Conservation (phyloP, 2,113 vertebrate genomes). For the Coracopsis vasa region DNA sequence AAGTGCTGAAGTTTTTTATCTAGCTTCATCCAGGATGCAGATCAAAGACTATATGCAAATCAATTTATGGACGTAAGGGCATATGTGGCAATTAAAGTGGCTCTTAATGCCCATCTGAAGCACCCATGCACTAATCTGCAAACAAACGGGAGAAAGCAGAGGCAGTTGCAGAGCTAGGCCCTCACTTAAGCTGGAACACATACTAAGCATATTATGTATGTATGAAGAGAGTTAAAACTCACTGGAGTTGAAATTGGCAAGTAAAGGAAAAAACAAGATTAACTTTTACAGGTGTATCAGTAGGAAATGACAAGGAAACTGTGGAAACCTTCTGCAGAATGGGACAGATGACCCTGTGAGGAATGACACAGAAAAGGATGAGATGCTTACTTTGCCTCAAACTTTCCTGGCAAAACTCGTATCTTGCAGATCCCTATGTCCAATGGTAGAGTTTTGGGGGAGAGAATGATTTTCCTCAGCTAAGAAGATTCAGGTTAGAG, state of each 20-base stretch:
- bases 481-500: not conserved
- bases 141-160: not conserved
- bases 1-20: not conserved
- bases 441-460: not conserved
- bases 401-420: not conserved
- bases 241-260: not conserved
- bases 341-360: not conserved
- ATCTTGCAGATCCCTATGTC: not conserved
- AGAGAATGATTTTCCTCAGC: not conserved
- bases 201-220: fast-evolving
- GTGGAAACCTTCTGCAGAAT: not conserved
- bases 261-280: not conserved
- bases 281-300: not conserved
- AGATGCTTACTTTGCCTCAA: not conserved
- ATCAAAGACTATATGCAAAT: not conserved
- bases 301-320: not conserved
- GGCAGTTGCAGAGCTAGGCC: not conserved
- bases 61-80: fast-evolving
- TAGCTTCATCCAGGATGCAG: not conserved
- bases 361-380: not conserved
- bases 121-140: not conserved
- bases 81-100: not conserved
- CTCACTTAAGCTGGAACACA: not conserved
- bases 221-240: not conserved
- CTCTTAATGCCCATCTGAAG: not conserved